These are phyloP conservation scores for Carpatolechia fugitivella DNA, from an alignment of 2,888 invertebrate species.

Conservation along the genomic window DNA sequence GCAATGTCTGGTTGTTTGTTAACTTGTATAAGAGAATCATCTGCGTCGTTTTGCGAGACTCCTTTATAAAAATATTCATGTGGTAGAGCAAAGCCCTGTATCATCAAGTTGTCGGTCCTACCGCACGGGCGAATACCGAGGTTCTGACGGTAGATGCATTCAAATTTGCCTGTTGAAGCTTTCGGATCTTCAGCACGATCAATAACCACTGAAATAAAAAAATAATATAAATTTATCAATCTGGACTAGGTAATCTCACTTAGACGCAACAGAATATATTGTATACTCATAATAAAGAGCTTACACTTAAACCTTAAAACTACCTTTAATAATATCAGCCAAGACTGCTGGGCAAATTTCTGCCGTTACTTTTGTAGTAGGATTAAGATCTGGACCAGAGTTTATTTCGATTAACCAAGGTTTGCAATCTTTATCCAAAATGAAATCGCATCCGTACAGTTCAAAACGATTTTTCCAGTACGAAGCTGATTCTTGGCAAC, in stretches of 20 bases:
- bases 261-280: too few species aligned
- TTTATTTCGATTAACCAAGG: slow-evolving; percentile 97
- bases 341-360: slow-evolving; percentile 89
- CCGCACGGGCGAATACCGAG: slow-evolving; percentile 50
- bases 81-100: slow-evolving; percentile 50
- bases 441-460: slow-evolving; percentile 95
- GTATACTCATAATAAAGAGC: too few species aligned
- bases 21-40: slow-evolving; percentile 21
- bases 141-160: slow-evolving; percentile 71
- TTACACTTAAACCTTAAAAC: too few species aligned
- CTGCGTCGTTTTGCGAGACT: slow-evolving; percentile 17
- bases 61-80: slow-evolving; percentile 60
- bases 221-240: neutral
- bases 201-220: slow-evolving; percentile 71
- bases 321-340: slow-evolving; percentile 93
- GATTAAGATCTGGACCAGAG: slow-evolving; percentile 89
- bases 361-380: slow-evolving; percentile 90
- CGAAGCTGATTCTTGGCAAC: slow-evolving; percentile 86
- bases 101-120: slow-evolving; percentile 41
- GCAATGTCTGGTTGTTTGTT: slow-evolving; percentile 39
- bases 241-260: too few species aligned
- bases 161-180: slow-evolving; percentile 79
- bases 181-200: slow-evolving; percentile 60
- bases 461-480: slow-evolving; percentile 89
- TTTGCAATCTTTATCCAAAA: slow-evolving; percentile 89